These are phyloP conservation scores for Xenentodon cancila DNA, from an alignment of 2,797 vertebrate species.

Conservation along the genomic window DNA sequence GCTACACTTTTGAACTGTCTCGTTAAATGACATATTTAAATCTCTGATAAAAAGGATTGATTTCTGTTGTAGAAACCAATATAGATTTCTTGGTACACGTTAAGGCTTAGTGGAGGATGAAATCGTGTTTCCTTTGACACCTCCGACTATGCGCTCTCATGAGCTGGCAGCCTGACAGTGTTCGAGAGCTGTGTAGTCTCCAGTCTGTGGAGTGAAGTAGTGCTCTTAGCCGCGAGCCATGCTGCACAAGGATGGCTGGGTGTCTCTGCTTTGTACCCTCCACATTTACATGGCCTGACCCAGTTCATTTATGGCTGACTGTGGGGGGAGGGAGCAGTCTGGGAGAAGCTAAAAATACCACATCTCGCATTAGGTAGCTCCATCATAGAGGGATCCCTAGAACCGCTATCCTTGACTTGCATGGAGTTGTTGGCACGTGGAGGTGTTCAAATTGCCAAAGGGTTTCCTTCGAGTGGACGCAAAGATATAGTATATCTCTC, in stretches of 20 bases:
- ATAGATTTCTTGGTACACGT: slow-evolving; percentile 7
- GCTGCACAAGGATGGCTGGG: slow-evolving; percentile 67
- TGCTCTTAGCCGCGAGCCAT: slow-evolving; percentile 55
- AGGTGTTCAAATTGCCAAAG: slow-evolving; percentile 74
- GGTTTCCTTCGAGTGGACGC: slow-evolving; percentile 76
- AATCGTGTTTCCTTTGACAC: slow-evolving; percentile 49
- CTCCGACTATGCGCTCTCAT: slow-evolving; percentile 53
- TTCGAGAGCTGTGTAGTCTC: slow-evolving; percentile 55
- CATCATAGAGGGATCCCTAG: slow-evolving; percentile 85
- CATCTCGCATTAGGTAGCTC: slow-evolving; percentile 73
- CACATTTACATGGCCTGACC: slow-evolving; percentile 82
- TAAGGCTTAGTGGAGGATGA: slow-evolving; percentile 29
- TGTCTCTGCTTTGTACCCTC: slow-evolving; percentile 80
- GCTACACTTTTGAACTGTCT: too few relatives aligned
- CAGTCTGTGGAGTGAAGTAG: slow-evolving; percentile 69
- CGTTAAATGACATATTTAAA: too few relatives aligned
- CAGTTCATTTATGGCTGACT: slow-evolving; percentile 76
- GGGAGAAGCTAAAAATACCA: slow-evolving; percentile 85
- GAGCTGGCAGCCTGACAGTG: slow-evolving; percentile 61
- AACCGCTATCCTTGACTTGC: slow-evolving; percentile 79
- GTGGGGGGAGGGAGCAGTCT: slow-evolving; percentile 73
- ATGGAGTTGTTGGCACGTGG: slow-evolving; percentile 74
- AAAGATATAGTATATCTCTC: slow-evolving; percentile 47
- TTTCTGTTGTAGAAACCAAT: background rate
- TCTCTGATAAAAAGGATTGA: background rate